Evolutionary conservation across 2,113 vertebrate species (phyloP).

Genomic region (Bubalus kerabau): DNA sequence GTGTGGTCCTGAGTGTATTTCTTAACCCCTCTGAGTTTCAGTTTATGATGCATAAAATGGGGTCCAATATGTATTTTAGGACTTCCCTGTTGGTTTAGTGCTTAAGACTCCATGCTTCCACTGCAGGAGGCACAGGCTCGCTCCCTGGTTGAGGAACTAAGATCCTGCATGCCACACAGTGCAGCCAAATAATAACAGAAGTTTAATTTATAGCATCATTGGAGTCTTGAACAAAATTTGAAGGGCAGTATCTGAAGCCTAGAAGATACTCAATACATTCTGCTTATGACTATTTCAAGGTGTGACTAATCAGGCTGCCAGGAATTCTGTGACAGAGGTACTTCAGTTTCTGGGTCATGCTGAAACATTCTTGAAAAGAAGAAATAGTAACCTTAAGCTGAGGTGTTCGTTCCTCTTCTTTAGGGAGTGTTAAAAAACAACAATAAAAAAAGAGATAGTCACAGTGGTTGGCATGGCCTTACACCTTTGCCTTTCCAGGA

Average conservation of each 20-base stretch:
- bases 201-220: background rate
- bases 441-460: background rate
- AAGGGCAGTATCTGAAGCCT: background rate
- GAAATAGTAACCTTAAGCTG: background rate
- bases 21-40: background rate
- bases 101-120: background rate
- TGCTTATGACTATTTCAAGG: background rate
- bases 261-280: constrained; percentile 7
- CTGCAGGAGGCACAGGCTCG: background rate
- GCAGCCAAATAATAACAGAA: background rate
- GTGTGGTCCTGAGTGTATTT: background rate
- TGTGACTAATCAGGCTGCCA: background rate
- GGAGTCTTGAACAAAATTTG: background rate
- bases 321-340: background rate
- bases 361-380: background rate
- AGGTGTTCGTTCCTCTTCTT: background rate
- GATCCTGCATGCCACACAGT: background rate
- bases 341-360: background rate
- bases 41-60: background rate
- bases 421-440: background rate
- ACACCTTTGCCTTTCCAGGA: background rate
- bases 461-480: background rate
- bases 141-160: background rate
- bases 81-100: background rate
- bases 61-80: background rate